A percentile compares a stretch with the other conserved stretches of the same genome.
Evolutionary conservation across 2,797 vertebrate genomes (phyloP).

Genomic region (Eupleurogrammus muticus): DNA sequence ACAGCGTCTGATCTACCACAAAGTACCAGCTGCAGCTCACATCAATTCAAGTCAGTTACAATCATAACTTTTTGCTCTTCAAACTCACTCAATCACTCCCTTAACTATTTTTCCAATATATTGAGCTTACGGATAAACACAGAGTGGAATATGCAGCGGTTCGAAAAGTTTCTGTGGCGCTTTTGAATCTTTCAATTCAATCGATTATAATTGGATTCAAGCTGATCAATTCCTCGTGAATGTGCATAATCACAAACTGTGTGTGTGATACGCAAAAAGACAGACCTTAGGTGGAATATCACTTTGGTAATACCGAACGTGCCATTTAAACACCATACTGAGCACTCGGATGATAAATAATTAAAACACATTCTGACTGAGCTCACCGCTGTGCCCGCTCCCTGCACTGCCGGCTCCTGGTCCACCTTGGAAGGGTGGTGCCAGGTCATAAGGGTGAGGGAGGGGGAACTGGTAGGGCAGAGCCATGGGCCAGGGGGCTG

Average conservation of each 20-base stretch:
- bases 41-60: neutral
- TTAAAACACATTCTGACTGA: neutral
- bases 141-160: neutral
- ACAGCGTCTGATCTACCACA: neutral
- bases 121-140: neutral
- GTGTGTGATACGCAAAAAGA: neutral
- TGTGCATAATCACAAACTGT: neutral
- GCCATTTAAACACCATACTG: neutral
- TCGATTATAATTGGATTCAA: neutral
- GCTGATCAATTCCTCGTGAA: neutral
- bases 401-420: slow-evolving; percentile 93
- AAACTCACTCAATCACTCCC: neutral
- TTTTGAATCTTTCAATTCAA: neutral
- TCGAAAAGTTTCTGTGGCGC: neutral
- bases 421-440: slow-evolving; percentile 87
- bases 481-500: slow-evolving; percentile 95
- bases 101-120: neutral
- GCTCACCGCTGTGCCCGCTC: slow-evolving; percentile 96
- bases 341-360: neutral
- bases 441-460: slow-evolving; percentile 92
- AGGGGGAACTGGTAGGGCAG: slow-evolving; percentile 97
- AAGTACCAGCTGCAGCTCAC: neutral
- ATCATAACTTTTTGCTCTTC: neutral
- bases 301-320: neutral
- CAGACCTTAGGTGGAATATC: too few species aligned